Percentiles rank a stretch among this genome's conserved stretches.
phyloP scores from a whole-genome alignment of 1,140 invertebrate species.

The Brachionus calyciflorus region DNA sequence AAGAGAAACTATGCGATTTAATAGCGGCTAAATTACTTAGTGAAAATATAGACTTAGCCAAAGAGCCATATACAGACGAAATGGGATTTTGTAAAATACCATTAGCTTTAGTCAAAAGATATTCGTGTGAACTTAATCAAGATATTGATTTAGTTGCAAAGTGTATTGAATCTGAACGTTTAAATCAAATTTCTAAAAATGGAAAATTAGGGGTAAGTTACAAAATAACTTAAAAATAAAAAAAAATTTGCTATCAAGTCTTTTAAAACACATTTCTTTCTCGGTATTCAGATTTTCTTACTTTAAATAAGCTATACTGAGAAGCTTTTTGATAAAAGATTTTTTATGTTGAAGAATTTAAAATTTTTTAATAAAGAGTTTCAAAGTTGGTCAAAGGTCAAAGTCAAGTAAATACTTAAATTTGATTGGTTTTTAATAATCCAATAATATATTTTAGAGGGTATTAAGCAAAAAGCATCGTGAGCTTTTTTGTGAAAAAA shows the following conservation, averaged over 20 bases:
- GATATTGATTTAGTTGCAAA: slow-evolving; percentile 58
- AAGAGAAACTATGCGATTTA: not conserved
- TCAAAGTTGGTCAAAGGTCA: no score
- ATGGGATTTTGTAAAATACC: slow-evolving; percentile 61
- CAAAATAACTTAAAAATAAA: no score
- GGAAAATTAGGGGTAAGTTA: slow-evolving; percentile 51
- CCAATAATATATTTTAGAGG: no score
- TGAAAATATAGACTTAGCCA: slow-evolving; percentile 59
- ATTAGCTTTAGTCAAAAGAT: slow-evolving; percentile 59
- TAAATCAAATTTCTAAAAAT: slow-evolving; percentile 47
- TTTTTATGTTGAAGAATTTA: no score
- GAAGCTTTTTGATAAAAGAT: not conserved
- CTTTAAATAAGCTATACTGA: not conserved
- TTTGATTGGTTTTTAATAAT: no score
- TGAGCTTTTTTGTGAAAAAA: no score
- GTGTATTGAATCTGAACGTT: slow-evolving; percentile 54
- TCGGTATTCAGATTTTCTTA: no score
- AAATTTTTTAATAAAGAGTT: no score
- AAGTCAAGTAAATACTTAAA: no score
- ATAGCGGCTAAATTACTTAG: slow-evolving; percentile 56
- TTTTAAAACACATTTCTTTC: no score
- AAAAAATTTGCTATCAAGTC: no score
- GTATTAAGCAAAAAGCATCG: no score
- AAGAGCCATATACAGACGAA: slow-evolving; percentile 57
- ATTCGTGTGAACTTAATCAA: slow-evolving; percentile 59